Evolutionary conservation across 1,140 invertebrate genomes (phyloP), one percentile per base, ranked within the genome.

Genomic region (Plectrocnemia conspersa): DNA sequence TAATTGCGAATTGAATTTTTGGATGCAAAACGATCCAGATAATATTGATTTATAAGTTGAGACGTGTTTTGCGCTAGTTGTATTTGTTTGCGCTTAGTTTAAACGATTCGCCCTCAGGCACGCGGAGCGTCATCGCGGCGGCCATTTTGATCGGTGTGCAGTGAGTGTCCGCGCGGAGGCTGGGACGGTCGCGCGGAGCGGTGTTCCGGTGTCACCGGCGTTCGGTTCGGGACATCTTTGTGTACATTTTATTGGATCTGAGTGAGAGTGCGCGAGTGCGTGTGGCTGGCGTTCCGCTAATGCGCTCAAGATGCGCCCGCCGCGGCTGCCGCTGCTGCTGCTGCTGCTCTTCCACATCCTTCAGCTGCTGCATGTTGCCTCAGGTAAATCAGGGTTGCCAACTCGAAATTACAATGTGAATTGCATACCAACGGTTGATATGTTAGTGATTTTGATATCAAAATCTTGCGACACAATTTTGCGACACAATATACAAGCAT

Each of bases 71-170:
- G n/a, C n/a, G n/a, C n/a, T n/a, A n/a, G n/a, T n/a, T n/a, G n/a
- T n/a, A n/a, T n/a, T n/a, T n/a, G n/a, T 49, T 35, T 40, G 27
- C n/a, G 40, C 42, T 57, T 57, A 48, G 52, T 57, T 44, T 52
- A 46, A 57, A n/a, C n/a, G n/a, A n/a, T n/a, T n/a, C n/a, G n/a
- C n/a, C n/a, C n/a, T n/a, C n/a, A n/a, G n/a, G 19, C 22, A 24
- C 38, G 55, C 59, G 59, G 59, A 61, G 59, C 47, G 54, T 56
- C 47, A 54, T 29, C 19, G 22, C n/a, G 45, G 36, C 59, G 59
- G 59, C 59, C 59, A 61, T 61, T 58, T 61, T 61, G 59, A 48
- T 58, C 52, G 42, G 15, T 46, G 44, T 57, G 52, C 52, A 58
- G 54, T 57, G 27, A 45, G 52, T 38, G 52, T 54, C n/a, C 6